Base-by-base conservation (phyloP, 2,888 invertebrate species). In the Notocelia uddmanniana region DNA sequence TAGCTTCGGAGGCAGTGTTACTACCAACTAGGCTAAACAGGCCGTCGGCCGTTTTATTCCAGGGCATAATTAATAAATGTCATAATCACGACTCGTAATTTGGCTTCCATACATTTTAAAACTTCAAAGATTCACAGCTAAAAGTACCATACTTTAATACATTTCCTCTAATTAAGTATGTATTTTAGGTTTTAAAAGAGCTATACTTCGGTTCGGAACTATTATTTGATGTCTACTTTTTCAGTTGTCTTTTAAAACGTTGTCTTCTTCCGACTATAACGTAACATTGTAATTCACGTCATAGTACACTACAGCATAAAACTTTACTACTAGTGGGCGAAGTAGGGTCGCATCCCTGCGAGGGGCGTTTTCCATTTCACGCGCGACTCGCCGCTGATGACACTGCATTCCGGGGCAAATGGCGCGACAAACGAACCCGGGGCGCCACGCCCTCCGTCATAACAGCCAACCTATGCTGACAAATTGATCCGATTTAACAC, bases 311-410 rank as follows among this genome's bases (percentile, higher is more conserved):
- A 55, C n/a, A n/a, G 23, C 64, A 59, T 71, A 71, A 59, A 71
- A 71, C 71, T 71, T 67, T 71, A 71, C 70, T 37, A 57, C 64
- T 26, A 64, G 70, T 64, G 63, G 37, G 81, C 84, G 89, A 89
- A 89, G 74, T 71, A 80, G 79, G 83, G 81, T 84, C 80, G 80
- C 86, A 84, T 90, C 90, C 88, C 87, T 88, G 79, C 79, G 83
- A 82, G 89, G 92, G 93, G 93, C 93, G 93, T 93, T 88, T 93
- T 93, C 93, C 90, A 93, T 93, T 93, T 89, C 92, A 93, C 93
- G 93, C 89, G 92, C 90, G 90, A 90, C 87, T 92, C 89, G 79
- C 77, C 85, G 79, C 89, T 93, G 93, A 93, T 93, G 93, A 93
- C 93, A 91, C 89, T 87, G 91, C 93, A 93, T 93, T 92, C 93